A percentile compares a stretch with the other conserved stretches of the same genome.
Evolutionary conservation across 2,888 invertebrate genomes (phyloP).

Genomic region (Lepidonotus clava): DNA sequence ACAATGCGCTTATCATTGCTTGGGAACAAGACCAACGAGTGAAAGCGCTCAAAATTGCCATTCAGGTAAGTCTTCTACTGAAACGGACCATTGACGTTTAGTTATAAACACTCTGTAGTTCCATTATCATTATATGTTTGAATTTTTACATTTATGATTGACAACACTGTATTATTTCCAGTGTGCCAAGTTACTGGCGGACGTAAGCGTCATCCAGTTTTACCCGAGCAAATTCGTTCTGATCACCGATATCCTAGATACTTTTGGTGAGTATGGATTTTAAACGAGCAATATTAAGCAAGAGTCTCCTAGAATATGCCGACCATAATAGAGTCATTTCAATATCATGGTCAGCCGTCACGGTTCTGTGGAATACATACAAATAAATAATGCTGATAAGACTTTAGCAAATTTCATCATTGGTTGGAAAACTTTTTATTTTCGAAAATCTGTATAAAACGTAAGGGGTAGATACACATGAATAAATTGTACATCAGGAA

Average conservation of each 20-base stretch:
- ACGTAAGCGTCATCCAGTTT: slow-evolving; percentile 94
- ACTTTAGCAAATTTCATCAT: too few relatives aligned
- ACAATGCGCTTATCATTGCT: slow-evolving; percentile 92
- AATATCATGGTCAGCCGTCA: neutral
- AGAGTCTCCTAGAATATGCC: neutral
- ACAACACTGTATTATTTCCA: slow-evolving; percentile 79
- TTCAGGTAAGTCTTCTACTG: slow-evolving; percentile 84
- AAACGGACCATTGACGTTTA: neutral
- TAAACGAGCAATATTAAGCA: neutral
- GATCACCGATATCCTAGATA: slow-evolving; percentile 96
- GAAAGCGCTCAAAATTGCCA: slow-evolving; percentile 96
- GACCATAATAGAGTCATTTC: neutral
- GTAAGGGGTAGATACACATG: too few relatives aligned
- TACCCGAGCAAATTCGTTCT: slow-evolving; percentile 99
- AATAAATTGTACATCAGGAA: too few relatives aligned
- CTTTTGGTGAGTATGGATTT: slow-evolving; percentile 84
- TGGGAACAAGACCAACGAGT: slow-evolving; percentile 95
- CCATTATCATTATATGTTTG: too few relatives aligned
- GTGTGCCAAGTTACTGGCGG: slow-evolving; percentile 95
- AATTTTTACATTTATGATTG: too few relatives aligned
- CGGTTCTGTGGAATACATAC: neutral
- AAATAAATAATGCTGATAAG: neutral
- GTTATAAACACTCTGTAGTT: too few relatives aligned
- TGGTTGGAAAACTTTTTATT: too few relatives aligned
- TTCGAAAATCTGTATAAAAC: too few relatives aligned